Evolutionary conservation across 1,140 invertebrate species (phyloP).

Genomic region (Eupeodes corollae): DNA sequence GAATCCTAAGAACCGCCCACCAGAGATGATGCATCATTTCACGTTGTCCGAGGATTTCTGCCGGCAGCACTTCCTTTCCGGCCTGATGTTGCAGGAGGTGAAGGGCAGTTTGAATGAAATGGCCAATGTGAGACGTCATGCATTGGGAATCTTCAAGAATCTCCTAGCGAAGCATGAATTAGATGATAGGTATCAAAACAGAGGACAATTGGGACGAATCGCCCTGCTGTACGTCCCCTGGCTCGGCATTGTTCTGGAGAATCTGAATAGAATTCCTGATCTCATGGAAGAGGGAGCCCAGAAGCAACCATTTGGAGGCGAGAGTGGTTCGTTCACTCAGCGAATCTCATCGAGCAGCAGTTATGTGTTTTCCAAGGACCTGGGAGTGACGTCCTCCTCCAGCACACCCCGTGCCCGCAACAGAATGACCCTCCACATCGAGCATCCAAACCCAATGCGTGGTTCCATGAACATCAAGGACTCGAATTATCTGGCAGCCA

Average conservation of each 20-base stretch:
- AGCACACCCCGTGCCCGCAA: conserved; percentile 40
- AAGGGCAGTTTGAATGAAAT: conserved; percentile 69
- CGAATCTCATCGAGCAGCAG: conserved; percentile 43
- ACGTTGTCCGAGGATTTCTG: conserved; percentile 71
- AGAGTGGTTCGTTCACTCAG: conserved; percentile 34
- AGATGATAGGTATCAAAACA: conserved; percentile 76
- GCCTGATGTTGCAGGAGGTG: conserved; percentile 59
- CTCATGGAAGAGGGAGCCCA: conserved; percentile 20
- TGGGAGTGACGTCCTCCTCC: conserved; percentile 20
- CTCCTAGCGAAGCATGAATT: conserved; percentile 87
- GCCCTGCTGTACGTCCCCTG: conserved; percentile 84
- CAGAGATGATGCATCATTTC: conserved; percentile 46
- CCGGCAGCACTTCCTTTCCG: conserved; percentile 79
- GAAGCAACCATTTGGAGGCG: conserved; percentile 23
- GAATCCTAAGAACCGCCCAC: conserved; percentile 40
- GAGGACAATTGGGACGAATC: conserved; percentile 71
- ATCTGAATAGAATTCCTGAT: conserved; percentile 52
- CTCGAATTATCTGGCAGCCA: conserved; percentile 63
- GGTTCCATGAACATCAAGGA: conserved; percentile 52
- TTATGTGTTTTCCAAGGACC: conserved; percentile 36
- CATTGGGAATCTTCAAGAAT: conserved; percentile 69
- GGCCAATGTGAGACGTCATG: conserved; percentile 62
- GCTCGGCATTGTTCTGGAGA: conserved; percentile 74
- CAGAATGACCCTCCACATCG: conserved; percentile 44
- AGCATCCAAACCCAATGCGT: conserved; percentile 44